Percentiles rank a stretch among this genome's conserved stretches.
Conservation (phyloP, 2,888 invertebrate genomes). For the Clivina fossor region DNA sequence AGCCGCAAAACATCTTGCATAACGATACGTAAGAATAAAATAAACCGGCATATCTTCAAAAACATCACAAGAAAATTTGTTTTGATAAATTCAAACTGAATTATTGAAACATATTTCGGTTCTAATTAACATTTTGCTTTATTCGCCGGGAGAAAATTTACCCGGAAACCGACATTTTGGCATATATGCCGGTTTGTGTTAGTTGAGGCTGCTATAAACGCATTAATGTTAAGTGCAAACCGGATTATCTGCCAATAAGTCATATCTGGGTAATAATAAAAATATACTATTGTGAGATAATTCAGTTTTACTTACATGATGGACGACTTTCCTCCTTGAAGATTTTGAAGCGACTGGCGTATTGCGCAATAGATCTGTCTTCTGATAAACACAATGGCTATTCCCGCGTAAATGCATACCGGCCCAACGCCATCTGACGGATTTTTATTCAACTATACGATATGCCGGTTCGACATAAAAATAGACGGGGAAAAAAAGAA, state of each 20-base stretch:
- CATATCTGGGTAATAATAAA: constrained; percentile 7
- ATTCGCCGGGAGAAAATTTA: constrained; percentile 10
- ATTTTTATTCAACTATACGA: constrained; percentile 10
- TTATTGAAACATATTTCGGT: constrained; percentile 12
- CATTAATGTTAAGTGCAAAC: constrained; percentile 4
- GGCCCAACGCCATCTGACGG: constrained; percentile 3
- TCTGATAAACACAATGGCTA: constrained; percentile 7
- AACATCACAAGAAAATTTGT: constrained; percentile 13
- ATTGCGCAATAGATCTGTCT: constrained; percentile 5
- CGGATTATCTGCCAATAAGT: constrained; percentile 10
- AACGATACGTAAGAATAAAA: constrained; percentile 11
- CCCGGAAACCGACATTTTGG: constrained; percentile 11
- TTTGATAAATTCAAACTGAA: constrained; percentile 16
- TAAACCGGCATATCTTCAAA: constrained; percentile 12
- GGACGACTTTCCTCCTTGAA: constrained; percentile 9
- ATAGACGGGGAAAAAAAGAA: constrained; percentile 4
- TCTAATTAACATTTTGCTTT: constrained; percentile 9
- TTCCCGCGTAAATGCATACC: constrained; percentile 8
- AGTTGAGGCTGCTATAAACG: constrained; percentile 7
- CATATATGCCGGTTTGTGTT: constrained; percentile 9
- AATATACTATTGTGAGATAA: constrained; percentile 7
- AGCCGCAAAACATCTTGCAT: too few species aligned
- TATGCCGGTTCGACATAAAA: constrained; percentile 9
- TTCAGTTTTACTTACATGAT: constrained; percentile 6
- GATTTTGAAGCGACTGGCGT: constrained; percentile 9